phyloP scores from a whole-genome alignment of 2,113 vertebrate species.

The Syngnathus floridae region DNA sequence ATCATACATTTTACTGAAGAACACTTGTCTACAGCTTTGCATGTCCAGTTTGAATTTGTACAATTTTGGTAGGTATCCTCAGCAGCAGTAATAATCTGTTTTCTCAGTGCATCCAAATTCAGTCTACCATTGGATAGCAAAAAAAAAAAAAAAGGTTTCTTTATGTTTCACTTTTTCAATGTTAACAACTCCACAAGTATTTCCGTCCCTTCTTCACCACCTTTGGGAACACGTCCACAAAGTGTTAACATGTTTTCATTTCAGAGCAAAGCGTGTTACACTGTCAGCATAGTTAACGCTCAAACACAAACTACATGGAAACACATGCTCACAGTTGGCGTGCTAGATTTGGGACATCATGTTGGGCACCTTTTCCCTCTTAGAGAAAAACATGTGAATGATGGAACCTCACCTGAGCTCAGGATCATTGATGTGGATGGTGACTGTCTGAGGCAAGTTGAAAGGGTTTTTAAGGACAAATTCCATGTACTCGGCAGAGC shows the following conservation, averaged over 20 bases:
- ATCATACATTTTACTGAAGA: too few relatives aligned
- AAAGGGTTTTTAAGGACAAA: conserved; percentile 86
- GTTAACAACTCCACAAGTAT: conserved; percentile 8
- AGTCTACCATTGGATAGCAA: not conserved
- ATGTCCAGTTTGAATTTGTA: too few relatives aligned
- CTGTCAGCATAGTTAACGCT: conserved; percentile 11
- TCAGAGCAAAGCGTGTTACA: conserved; percentile 11
- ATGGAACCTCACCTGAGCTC: conserved; percentile 80
- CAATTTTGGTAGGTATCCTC: not conserved
- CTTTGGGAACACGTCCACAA: conserved; percentile 30
- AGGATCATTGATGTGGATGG: conserved; percentile 73
- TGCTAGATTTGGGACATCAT: conserved; percentile 15
- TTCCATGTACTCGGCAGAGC: conserved; percentile 86
- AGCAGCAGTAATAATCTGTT: not conserved
- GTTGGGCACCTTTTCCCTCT: not conserved
- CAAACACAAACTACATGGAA: conserved; percentile 10
- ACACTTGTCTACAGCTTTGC: too few relatives aligned
- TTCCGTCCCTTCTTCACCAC: conserved; percentile 22
- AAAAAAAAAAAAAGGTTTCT: not conserved
- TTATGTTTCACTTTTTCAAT: not conserved
- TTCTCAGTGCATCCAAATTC: too few relatives aligned
- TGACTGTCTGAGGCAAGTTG: conserved; percentile 77
- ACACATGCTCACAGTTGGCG: conserved; percentile 27
- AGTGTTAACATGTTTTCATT: conserved; percentile 31
- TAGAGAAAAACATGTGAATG: not conserved